A percentile compares a stretch with the other conserved stretches of the same genome.
Conservation (phyloP, 1,140 invertebrate species). For the Calephelis nemesis region DNA sequence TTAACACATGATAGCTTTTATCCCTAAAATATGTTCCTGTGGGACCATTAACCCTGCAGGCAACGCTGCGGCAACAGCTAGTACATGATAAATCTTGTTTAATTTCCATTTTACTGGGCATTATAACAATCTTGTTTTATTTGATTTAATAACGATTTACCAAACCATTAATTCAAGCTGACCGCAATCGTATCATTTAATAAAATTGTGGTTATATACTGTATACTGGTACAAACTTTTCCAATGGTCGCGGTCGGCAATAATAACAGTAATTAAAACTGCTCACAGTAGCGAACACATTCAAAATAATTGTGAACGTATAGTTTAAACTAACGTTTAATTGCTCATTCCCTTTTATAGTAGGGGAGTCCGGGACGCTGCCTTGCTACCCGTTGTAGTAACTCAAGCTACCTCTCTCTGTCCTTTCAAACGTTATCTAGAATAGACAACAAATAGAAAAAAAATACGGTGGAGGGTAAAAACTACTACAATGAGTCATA, state of each 20-base stretch:
- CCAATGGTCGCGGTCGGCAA: background rate
- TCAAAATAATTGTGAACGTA: constrained; percentile 3
- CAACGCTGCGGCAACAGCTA: too few relatives aligned
- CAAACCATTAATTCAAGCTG: background rate
- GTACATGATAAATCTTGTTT: too few relatives aligned
- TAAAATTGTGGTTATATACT: constrained; percentile 10
- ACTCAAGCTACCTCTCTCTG: too few relatives aligned
- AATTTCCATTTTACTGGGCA: background rate
- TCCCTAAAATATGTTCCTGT: too few relatives aligned
- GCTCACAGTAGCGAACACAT: background rate
- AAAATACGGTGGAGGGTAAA: too few relatives aligned
- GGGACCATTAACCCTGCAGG: too few relatives aligned
- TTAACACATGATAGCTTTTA: too few relatives aligned
- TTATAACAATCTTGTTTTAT: background rate
- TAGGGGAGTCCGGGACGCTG: too few relatives aligned
- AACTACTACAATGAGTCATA: too few relatives aligned
- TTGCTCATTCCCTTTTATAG: background rate
- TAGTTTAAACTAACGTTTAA: background rate
- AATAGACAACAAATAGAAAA: too few relatives aligned
- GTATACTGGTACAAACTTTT: constrained; percentile 2
- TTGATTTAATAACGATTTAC: background rate
- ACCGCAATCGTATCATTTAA: background rate
- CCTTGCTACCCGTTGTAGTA: too few relatives aligned
- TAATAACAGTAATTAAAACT: constrained; percentile 10
- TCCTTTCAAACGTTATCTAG: too few relatives aligned